These are phyloP conservation scores for Acromyrmex heyeri DNA, from an alignment of 1,140 invertebrate species.

Conservation along the genomic window DNA sequence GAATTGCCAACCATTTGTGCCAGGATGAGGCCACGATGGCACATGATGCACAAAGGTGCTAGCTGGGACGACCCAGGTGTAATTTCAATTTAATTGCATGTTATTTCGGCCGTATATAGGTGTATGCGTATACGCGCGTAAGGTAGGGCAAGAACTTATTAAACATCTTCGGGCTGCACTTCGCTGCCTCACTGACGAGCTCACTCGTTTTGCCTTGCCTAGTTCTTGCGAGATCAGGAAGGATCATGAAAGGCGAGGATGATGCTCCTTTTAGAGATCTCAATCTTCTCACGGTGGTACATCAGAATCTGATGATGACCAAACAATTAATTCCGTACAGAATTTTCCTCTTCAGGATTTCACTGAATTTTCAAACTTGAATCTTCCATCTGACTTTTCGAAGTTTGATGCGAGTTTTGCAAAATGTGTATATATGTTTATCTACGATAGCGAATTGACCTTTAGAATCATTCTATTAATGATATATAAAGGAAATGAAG, in stretches of 20 bases:
- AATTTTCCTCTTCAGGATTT: background rate
- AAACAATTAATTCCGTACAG: constrained; percentile 5
- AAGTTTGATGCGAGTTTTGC: background rate
- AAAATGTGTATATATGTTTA: background rate
- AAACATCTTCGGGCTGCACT: constrained; percentile 79
- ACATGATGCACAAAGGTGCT: constrained; percentile 53
- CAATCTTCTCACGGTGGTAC: background rate
- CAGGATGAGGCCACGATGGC: background rate
- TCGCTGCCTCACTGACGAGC: constrained; percentile 46
- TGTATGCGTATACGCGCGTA: constrained; percentile 1
- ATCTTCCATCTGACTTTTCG: background rate
- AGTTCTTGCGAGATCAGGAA: background rate
- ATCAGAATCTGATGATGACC: background rate
- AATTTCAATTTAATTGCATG: constrained; percentile 85
- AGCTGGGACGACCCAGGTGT: constrained; percentile 65
- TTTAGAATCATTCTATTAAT: background rate
- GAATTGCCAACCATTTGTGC: constrained; percentile 19
- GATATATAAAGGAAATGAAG: background rate
- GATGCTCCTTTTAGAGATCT: constrained; percentile 31
- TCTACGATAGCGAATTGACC: background rate
- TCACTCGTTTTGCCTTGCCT: constrained; percentile 43
- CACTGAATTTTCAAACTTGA: background rate
- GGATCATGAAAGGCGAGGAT: constrained; percentile 27
- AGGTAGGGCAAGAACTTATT: constrained; percentile 77
- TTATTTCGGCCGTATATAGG: constrained; percentile 79